Conservation (phyloP, 2,113 vertebrate genomes). For the Coturnix japonica region DNA sequence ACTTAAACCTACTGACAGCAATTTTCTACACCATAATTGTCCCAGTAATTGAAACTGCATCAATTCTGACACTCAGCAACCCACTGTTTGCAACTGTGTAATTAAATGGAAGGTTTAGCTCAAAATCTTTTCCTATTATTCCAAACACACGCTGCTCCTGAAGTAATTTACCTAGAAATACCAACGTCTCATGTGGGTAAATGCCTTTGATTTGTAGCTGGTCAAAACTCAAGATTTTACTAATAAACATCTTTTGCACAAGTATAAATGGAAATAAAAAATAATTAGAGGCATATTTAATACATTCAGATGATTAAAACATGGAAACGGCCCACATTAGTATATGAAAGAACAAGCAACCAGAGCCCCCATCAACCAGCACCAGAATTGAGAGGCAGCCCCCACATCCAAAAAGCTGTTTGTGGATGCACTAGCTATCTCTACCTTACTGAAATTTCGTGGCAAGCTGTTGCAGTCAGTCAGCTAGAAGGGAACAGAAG, state of each 20-base stretch:
- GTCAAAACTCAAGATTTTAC: neutral
- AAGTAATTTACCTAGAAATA: neutral
- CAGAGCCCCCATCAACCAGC: constrained; percentile 9
- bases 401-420: neutral
- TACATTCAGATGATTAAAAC: constrained; percentile 7
- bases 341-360: constrained; percentile 19
- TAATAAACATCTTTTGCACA: neutral
- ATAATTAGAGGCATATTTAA: constrained; percentile 12
- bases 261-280: constrained; percentile 9
- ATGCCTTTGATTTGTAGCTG: constrained; percentile 8
- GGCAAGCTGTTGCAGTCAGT: constrained; percentile 46
- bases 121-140: constrained; percentile 21
- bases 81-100: constrained; percentile 36
- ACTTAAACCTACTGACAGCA: constrained; percentile 13
- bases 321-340: constrained; percentile 26
- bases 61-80: constrained; percentile 31
- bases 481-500: constrained; percentile 49
- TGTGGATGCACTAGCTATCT: neutral
- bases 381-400: neutral
- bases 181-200: neutral
- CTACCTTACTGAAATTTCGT: constrained; percentile 50
- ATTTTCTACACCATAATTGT: constrained; percentile 30
- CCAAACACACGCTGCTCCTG: neutral
- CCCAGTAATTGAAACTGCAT: constrained; percentile 47
- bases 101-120: constrained; percentile 52